Evolutionary conservation across 2,888 invertebrate genomes (phyloP).

Genomic region (Idaea biselata): DNA sequence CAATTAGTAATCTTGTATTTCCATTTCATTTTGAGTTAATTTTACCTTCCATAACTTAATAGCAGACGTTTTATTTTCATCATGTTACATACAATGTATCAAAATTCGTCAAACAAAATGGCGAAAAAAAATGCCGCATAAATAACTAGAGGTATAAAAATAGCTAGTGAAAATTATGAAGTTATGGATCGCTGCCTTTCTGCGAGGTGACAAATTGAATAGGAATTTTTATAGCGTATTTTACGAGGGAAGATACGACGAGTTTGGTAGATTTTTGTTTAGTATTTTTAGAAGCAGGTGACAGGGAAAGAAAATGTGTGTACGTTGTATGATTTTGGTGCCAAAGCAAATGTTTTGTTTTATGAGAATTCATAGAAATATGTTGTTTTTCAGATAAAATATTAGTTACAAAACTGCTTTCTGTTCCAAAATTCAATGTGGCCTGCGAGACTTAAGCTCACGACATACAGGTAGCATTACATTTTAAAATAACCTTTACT

Average conservation of each 20-base stretch:
- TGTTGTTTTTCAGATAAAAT: slow-evolving; percentile 6
- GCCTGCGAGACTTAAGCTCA: too few relatives aligned
- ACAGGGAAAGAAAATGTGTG: slow-evolving; percentile 25
- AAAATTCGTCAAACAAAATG: background rate
- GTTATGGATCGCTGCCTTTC: slow-evolving; percentile 29
- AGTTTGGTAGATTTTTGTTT: slow-evolving; percentile 35
- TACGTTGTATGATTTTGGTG: slow-evolving; percentile 18
- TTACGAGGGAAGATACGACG: slow-evolving; percentile 50
- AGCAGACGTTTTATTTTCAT: background rate
- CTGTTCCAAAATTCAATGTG: too few relatives aligned
- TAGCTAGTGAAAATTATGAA: slow-evolving; percentile 21
- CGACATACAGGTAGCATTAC: too few relatives aligned
- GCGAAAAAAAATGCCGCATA: slow-evolving; percentile 3
- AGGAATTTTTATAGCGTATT: slow-evolving; percentile 60
- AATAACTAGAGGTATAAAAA: slow-evolving; percentile 2
- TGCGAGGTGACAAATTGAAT: slow-evolving; percentile 61
- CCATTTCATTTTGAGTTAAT: background rate
- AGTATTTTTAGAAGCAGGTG: slow-evolving; percentile 39
- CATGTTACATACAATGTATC: background rate
- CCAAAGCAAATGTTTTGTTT: background rate
- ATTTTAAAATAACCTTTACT: too few relatives aligned
- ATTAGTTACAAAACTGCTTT: too few relatives aligned
- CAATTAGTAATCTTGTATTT: background rate
- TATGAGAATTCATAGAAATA: background rate
- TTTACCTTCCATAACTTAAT: background rate